Evolutionary conservation across 2,797 vertebrate species (phyloP).

Genomic region (Crotalus adamanteus): DNA sequence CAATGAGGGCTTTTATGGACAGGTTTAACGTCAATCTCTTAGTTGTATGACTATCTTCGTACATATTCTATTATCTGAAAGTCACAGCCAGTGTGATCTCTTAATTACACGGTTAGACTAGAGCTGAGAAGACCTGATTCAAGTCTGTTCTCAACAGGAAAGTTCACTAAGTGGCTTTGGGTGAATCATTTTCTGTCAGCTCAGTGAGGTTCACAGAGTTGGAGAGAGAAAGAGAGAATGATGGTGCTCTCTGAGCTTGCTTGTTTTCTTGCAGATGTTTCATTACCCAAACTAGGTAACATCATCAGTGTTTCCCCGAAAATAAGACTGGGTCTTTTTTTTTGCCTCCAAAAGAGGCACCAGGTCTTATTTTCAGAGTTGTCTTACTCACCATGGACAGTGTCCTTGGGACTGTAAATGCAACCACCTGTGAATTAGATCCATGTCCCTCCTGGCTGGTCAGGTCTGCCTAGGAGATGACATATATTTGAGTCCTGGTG

Average conservation of each 20-base stretch:
- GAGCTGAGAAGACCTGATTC: neutral
- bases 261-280: neutral
- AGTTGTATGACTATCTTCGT: neutral
- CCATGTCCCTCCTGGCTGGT: no score
- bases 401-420: no score
- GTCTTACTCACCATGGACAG: no score
- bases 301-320: neutral
- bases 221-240: neutral
- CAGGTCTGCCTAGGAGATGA: no score
- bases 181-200: neutral
- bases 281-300: neutral
- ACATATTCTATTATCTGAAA: neutral
- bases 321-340: no score
- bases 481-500: no score
- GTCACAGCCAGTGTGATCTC: neutral
- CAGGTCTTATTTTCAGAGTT: no score
- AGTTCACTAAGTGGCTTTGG: neutral
- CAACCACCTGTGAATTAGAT: no score
- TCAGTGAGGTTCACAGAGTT: neutral
- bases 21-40: neutral
- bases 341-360: no score
- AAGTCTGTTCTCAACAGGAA: neutral
- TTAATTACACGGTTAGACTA: neutral
- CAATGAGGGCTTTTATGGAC: neutral
- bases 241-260: neutral